Conservation (phyloP, 2,888 invertebrate species). For the Micropterix aruncella region DNA sequence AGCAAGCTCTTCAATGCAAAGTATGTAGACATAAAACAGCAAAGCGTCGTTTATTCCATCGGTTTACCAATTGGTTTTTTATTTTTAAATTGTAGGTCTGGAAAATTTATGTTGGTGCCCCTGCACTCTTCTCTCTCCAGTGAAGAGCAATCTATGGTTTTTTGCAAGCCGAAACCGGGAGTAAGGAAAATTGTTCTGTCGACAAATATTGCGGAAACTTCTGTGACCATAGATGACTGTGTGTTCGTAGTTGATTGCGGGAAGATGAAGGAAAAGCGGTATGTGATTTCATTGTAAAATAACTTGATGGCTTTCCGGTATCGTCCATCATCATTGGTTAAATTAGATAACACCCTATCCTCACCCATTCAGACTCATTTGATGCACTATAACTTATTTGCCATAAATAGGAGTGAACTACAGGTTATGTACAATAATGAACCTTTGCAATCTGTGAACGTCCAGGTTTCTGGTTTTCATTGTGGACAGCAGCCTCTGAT, state of each 20-base stretch:
- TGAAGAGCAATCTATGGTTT: slow-evolving; percentile 68
- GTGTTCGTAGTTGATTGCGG: slow-evolving; percentile 89
- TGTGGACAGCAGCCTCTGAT: no score
- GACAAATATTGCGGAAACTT: slow-evolving; percentile 93
- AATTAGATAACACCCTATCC: background rate
- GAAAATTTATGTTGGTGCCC: slow-evolving; percentile 61
- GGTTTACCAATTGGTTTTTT: slow-evolving; percentile 1
- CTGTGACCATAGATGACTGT: slow-evolving; percentile 91
- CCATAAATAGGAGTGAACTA: no score
- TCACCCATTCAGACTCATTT: no score
- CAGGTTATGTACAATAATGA: no score
- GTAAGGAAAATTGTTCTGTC: slow-evolving; percentile 76
- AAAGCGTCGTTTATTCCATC: background rate
- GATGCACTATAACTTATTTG: no score
- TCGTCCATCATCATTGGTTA: background rate
- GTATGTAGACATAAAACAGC: slow-evolving; percentile 24
- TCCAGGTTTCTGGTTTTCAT: no score
- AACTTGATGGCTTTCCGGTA: no score
- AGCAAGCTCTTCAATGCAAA: slow-evolving; percentile 48
- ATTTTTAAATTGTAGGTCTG: slow-evolving; percentile 26
- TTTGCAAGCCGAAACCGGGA: slow-evolving; percentile 50
- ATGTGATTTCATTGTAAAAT: slow-evolving; percentile 6
- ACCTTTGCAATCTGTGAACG: no score
- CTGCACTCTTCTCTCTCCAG: slow-evolving; percentile 75
- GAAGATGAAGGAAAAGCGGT: slow-evolving; percentile 79